Conservation (phyloP, 2,797 vertebrate species). For the Myripristis jacobus region DNA sequence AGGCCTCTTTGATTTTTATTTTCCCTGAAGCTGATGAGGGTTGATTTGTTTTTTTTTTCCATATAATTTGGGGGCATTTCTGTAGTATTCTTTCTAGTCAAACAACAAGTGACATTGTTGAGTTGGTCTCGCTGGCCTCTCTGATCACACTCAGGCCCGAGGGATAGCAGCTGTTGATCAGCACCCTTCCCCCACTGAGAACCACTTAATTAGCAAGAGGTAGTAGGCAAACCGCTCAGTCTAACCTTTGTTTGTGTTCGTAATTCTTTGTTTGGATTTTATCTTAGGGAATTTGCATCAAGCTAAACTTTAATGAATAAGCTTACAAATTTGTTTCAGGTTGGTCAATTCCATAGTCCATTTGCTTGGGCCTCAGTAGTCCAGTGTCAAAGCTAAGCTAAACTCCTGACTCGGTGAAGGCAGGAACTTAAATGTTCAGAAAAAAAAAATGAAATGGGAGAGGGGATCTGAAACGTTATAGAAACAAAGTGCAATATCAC, state of each 20-base stretch:
- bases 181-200: constrained; percentile 61
- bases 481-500: constrained; percentile 99
- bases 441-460: constrained; percentile 71
- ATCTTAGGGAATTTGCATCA: constrained; percentile 71
- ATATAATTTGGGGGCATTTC: constrained; percentile 88
- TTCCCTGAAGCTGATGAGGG: constrained; percentile 55
- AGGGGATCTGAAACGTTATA: constrained; percentile 90
- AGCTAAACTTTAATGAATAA: constrained; percentile 76
- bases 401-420: constrained; percentile 83
- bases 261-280: constrained; percentile 61
- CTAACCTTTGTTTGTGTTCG: constrained; percentile 60
- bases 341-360: constrained; percentile 87
- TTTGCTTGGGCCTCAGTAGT: constrained; percentile 83
- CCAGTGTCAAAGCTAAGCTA: constrained; percentile 89
- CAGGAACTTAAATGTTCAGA: constrained; percentile 83
- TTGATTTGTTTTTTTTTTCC: constrained; percentile 44
- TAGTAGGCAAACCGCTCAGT: constrained; percentile 82
- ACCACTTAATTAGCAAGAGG: constrained; percentile 65
- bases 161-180: constrained; percentile 90
- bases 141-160: constrained; percentile 58
- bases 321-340: constrained; percentile 82
- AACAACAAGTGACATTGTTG: constrained; percentile 54
- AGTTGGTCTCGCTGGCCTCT: constrained; percentile 74
- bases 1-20: constrained; percentile 61
- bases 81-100: constrained; percentile 79